These are phyloP conservation scores for Sebastes alutus DNA, from an alignment of 2,797 vertebrate genomes.

Conservation along the genomic window DNA sequence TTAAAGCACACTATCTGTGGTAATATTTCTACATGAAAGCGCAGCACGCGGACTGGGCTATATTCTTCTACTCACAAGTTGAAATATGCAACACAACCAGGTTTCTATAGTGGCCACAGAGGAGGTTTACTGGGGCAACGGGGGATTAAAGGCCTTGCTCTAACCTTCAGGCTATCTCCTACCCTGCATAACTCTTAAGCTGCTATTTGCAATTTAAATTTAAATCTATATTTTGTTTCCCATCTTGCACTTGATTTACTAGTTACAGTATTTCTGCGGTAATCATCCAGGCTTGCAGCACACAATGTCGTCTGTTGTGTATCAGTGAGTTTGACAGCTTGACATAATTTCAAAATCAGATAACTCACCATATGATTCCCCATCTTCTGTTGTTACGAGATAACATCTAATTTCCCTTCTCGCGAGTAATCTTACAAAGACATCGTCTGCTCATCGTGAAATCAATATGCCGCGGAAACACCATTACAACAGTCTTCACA, in stretches of 20 bases:
- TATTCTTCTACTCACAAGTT: constrained; percentile 36
- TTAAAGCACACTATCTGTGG: constrained; percentile 76
- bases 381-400: constrained; percentile 57
- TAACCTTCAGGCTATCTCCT: constrained; percentile 48
- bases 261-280: constrained; percentile 3
- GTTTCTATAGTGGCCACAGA: constrained; percentile 32
- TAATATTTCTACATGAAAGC: constrained; percentile 73
- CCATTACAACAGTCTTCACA: constrained; percentile 66
- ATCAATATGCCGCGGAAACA: constrained; percentile 71
- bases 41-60: constrained; percentile 24
- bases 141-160: constrained; percentile 56
- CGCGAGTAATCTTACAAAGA: constrained; percentile 70
- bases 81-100: constrained; percentile 56
- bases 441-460: constrained; percentile 65
- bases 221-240: constrained; percentile 61
- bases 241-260: constrained; percentile 29
- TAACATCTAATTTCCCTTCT: constrained; percentile 74
- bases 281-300: constrained; percentile 21
- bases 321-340: constrained; percentile 52
- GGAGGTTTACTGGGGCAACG: constrained; percentile 46
- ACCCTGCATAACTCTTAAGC: constrained; percentile 35
- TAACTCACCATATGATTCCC: constrained; percentile 45
- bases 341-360: constrained; percentile 61
- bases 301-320: constrained; percentile 21
- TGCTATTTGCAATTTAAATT: constrained; percentile 62